Evolutionary conservation across 1,140 invertebrate species (phyloP), one percentile per base, ranked within the genome.

Genomic region (Drosophila dunni): DNA sequence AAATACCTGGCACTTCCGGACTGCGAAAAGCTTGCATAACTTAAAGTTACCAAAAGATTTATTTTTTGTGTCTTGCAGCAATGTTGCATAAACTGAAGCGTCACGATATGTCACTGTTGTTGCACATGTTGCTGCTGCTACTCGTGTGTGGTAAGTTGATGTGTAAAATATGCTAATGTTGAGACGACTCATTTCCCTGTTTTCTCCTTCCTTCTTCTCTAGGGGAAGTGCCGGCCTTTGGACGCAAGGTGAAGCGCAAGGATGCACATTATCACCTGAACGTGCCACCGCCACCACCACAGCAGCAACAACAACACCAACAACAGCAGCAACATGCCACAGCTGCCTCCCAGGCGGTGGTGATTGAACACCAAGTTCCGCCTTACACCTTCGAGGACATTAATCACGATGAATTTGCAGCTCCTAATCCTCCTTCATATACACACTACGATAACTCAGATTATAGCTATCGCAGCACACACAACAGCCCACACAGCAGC

Each of bases 181-280:
- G 33, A 42, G 62, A 61, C n/a, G 53, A 65, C 34, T 7, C 20
- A 67, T 8, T 45, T 68, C 51, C 45, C 15, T 58, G 8, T 7
- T 50, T 66, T 57, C 48, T 24, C 10, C 50, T 68, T 46, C 45
- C 15, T 58, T 8, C 29, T 40, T 67, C 45, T 48, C 10, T 24
- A 78, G 75, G 54, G 17, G 73, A 70, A 17, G 53, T 38, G 48
- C 70, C 73, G 15, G 54, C 84, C 7, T 34, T 73, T 64, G 83
- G 86, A 24, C 90, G 90, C 13, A 91, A 91, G 70, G 78, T 91
- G 17, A 91, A 91, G 46, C 81, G 90, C 20, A 91, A 82, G 65
- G 86, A 88, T 54, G 69, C 53, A 5, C 84, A 91, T 51, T 84
- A 85, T 17, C 85, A 72, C 29, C 70, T 91, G 7, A 88, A 79